Percentiles rank a stretch among this genome's conserved stretches.
phyloP scores from a whole-genome alignment of 1,140 invertebrate species.

The Megalopta genalis region DNA sequence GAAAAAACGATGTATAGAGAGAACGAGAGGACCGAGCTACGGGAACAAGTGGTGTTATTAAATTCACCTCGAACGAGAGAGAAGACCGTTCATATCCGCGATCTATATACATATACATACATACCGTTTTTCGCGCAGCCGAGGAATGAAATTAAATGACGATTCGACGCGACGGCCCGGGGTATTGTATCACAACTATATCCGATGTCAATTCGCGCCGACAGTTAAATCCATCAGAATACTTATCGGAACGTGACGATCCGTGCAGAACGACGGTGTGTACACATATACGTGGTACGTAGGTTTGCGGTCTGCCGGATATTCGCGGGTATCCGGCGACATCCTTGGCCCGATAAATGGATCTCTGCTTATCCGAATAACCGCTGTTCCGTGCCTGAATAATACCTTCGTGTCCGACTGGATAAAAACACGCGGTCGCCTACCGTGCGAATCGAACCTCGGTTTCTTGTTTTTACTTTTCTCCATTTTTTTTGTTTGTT shows the following conservation, averaged over 20 bases:
- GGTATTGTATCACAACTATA: not conserved
- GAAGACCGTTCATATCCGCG: not conserved
- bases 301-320: constrained; percentile 50
- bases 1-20: too few relatives aligned
- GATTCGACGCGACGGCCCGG: not conserved
- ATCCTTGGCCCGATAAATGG: constrained; percentile 56
- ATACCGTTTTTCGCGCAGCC: not conserved
- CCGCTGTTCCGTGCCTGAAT: not conserved
- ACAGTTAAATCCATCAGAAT: constrained; percentile 35
- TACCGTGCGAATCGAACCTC: too few relatives aligned
- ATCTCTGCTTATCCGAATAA: constrained; percentile 48
- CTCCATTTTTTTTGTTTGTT: too few relatives aligned
- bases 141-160: not conserved
- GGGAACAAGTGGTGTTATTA: too few relatives aligned
- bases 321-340: constrained; percentile 51
- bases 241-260: constrained; percentile 45
- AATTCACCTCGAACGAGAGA: not conserved
- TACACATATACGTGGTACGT: not conserved
- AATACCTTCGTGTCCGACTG: constrained; percentile 35
- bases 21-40: too few relatives aligned
- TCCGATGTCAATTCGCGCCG: constrained; percentile 1
- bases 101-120: constrained; percentile 7
- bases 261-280: constrained; percentile 9
- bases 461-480: not conserved
- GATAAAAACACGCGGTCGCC: constrained; percentile 45